These are phyloP conservation scores for Drosophila fulvimacula DNA, from an alignment of 2,888 invertebrate species.

Conservation along the genomic window DNA sequence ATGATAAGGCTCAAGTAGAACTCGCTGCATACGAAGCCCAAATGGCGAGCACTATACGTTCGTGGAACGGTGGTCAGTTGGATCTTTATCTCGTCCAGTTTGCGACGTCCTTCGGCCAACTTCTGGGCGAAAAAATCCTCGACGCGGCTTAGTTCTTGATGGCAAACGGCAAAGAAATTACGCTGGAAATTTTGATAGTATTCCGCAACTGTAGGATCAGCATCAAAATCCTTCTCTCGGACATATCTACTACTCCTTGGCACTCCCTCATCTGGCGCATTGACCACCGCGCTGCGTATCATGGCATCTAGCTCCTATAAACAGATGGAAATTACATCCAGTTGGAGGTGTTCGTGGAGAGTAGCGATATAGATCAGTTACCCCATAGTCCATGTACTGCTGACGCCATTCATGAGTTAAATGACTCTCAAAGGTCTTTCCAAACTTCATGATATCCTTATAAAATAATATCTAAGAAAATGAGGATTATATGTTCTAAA, in stretches of 20 bases:
- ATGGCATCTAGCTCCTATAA: conserved; percentile 92
- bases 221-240: neutral
- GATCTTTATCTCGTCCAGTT: conserved; percentile 85
- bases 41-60: conserved; percentile 4
- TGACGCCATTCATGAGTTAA: conserved; percentile 99
- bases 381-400: conserved; percentile 95
- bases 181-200: conserved; percentile 86
- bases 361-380: conserved; percentile 15
- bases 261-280: conserved; percentile 87
- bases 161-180: conserved; percentile 95
- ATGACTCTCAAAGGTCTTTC: conserved; percentile 97
- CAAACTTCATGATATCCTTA: conserved; percentile 93
- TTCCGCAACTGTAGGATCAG: neutral
- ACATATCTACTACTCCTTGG: neutral
- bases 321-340: neutral
- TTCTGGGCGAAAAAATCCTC: conserved; percentile 98
- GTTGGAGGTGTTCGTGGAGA: too few species aligned
- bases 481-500: neutral
- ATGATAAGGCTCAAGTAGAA: conserved; percentile 98
- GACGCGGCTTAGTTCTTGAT: conserved; percentile 96
- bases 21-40: conserved; percentile 97
- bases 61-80: neutral
- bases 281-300: conserved; percentile 93
- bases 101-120: conserved; percentile 96
- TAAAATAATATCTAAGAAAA: neutral